Conservation (phyloP, 2,888 invertebrate species). For the Xanthia icteritia region DNA sequence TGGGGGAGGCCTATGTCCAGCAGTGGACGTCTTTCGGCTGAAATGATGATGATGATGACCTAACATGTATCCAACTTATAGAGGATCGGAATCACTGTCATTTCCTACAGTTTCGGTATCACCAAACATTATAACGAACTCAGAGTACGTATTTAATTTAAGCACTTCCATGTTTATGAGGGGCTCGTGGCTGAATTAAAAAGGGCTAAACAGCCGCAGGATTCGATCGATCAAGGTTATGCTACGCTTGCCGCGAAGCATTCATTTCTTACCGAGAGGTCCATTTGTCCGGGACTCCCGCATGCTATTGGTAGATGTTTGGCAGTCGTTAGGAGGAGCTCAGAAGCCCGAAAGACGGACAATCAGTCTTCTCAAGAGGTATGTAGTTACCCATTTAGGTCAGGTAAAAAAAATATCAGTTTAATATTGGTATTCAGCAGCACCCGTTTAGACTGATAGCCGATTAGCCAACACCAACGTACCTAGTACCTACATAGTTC, state of each 20-base stretch:
- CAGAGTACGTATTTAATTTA: conserved; percentile 30
- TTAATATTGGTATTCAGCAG: no score
- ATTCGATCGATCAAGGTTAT: not conserved
- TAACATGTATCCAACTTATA: not conserved
- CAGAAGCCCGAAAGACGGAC: no score
- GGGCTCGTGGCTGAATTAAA: not conserved
- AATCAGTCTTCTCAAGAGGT: not conserved
- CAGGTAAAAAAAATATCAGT: no score
- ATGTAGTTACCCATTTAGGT: not conserved
- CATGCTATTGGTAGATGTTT: not conserved
- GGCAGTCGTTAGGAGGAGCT: not conserved
- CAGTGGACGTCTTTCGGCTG: no score
- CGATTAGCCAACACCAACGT: no score
- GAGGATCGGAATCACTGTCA: not conserved
- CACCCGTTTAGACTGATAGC: no score
- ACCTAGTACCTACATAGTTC: no score
- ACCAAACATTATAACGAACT: not conserved
- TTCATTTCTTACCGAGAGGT: not conserved
- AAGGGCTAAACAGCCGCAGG: not conserved
- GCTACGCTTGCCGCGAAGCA: no score
- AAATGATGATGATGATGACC: no score
- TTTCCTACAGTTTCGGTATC: no score
- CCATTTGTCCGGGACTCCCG: not conserved
- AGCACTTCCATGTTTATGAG: not conserved
- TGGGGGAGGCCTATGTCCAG: no score